Conservation (phyloP, 2,888 invertebrate species). For the Aphidius colemani region DNA sequence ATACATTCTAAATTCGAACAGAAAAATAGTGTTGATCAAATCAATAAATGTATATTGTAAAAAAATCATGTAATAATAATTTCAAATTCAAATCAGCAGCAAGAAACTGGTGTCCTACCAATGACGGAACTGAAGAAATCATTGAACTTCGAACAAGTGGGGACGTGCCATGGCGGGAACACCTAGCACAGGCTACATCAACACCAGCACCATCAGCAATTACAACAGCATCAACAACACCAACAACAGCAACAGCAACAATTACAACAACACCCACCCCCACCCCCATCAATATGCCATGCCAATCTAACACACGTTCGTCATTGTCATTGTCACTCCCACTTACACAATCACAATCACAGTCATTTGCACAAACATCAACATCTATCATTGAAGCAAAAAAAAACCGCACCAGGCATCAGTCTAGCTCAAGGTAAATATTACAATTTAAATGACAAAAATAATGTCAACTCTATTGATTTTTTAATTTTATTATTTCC, state of each 20-base stretch:
- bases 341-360: constrained; percentile 57
- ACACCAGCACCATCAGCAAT: constrained; percentile 47
- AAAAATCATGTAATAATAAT: no score
- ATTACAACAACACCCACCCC: constrained; percentile 32
- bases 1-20: no score
- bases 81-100: constrained; percentile 39
- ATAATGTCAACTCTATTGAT: neutral
- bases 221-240: constrained; percentile 46
- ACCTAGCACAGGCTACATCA: constrained; percentile 59
- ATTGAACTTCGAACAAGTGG: constrained; percentile 65
- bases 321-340: constrained; percentile 52
- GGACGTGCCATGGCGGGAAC: constrained; percentile 60
- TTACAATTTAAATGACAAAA: no score
- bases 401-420: constrained; percentile 58
- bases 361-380: constrained; percentile 57
- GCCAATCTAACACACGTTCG: constrained; percentile 55
- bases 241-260: constrained; percentile 34
- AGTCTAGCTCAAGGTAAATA: constrained; percentile 55
- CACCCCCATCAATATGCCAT: constrained; percentile 46
- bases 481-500: no score
- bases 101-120: constrained; percentile 69
- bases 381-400: constrained; percentile 53
- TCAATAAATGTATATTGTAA: no score
- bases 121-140: constrained; percentile 72
- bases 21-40: no score